Percentiles rank a stretch among this genome's conserved stretches.
These are phyloP conservation scores for Drosophila mojavensis DNA, from an alignment of 1,140 invertebrate genomes.

Conservation along the genomic window DNA sequence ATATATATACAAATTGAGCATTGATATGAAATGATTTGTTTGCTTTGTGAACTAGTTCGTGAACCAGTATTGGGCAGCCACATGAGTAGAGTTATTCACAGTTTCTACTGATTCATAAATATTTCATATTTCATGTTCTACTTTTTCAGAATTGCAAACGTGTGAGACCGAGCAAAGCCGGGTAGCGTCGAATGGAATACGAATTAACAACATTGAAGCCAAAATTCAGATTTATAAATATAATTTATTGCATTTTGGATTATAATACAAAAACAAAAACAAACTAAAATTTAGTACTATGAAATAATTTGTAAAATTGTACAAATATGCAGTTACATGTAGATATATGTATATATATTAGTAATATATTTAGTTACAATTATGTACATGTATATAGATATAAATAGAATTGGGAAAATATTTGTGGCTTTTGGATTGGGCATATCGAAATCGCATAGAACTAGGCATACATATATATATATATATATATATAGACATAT, in stretches of 20 bases:
- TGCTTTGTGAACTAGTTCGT: too few relatives aligned
- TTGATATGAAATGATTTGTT: too few relatives aligned
- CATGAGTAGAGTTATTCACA: too few relatives aligned
- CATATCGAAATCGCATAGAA: neutral
- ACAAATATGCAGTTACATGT: neutral
- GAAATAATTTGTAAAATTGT: neutral
- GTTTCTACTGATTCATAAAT: too few relatives aligned
- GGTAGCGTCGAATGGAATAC: too few relatives aligned
- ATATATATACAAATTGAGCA: too few relatives aligned
- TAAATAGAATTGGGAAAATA: neutral
- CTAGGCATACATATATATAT: neutral
- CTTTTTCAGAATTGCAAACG: too few relatives aligned
- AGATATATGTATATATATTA: neutral
- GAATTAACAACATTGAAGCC: too few relatives aligned
- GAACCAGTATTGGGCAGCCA: too few relatives aligned
- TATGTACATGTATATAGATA: neutral
- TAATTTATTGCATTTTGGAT: constrained; percentile 41
- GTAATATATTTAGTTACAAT: neutral
- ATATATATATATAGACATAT: neutral
- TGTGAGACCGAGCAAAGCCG: too few relatives aligned
- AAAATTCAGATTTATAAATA: constrained; percentile 15
- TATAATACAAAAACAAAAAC: neutral
- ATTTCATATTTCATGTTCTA: too few relatives aligned
- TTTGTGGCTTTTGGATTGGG: neutral
- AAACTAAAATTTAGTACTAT: neutral